Conservation (phyloP, 2,888 invertebrate species). For the Dendrolimus pini region DNA sequence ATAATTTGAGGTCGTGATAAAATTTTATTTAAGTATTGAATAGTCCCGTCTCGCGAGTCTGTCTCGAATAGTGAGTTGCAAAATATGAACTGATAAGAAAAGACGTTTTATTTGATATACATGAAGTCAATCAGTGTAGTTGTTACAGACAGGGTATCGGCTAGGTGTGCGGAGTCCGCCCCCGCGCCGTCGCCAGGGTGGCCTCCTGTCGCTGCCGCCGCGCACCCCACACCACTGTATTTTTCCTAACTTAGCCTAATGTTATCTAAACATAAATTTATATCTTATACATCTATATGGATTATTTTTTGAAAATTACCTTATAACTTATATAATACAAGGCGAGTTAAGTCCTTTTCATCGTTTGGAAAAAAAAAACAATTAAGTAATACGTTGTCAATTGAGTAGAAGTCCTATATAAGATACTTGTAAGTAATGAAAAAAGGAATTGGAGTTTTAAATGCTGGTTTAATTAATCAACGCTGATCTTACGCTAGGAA, state of each 20-base stretch:
- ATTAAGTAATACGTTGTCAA: too few species aligned
- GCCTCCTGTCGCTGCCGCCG: constrained; percentile 44
- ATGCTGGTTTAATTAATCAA: too few species aligned
- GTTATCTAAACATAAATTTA: background rate
- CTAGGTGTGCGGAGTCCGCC: constrained; percentile 39
- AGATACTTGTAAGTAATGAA: too few species aligned
- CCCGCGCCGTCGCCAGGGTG: constrained; percentile 47
- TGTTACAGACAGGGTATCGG: constrained; percentile 19
- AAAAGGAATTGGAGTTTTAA: too few species aligned
- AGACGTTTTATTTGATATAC: constrained; percentile 17
- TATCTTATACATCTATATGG: background rate
- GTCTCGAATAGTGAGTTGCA: background rate
- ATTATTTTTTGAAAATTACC: too few species aligned
- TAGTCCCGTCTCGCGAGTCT: background rate
- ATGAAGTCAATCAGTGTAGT: constrained; percentile 12
- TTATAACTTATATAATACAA: too few species aligned
- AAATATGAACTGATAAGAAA: constrained; percentile 1
- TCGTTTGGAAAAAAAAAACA: too few species aligned
- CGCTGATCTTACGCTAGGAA: too few species aligned
- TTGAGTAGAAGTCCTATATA: too few species aligned
- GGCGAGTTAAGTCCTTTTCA: too few species aligned
- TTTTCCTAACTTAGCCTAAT: constrained; percentile 5
- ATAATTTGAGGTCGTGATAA: too few species aligned
- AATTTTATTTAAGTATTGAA: too few species aligned
- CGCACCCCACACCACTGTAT: constrained; percentile 32